phyloP scores from a whole-genome alignment of 2,888 invertebrate genomes.

The Bembecia ichneumoniformis region DNA sequence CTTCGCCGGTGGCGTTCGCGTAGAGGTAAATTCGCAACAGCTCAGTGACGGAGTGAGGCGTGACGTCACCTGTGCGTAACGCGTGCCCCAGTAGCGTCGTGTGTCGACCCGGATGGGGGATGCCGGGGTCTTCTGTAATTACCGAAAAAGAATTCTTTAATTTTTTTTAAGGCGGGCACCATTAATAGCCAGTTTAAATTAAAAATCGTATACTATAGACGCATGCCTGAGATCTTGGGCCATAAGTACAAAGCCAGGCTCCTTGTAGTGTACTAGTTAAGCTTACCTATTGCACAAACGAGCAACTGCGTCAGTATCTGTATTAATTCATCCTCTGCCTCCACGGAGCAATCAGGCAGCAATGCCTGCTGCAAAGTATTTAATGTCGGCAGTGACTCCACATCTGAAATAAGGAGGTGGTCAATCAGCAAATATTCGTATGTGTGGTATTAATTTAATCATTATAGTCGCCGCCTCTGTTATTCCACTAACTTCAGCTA shows the following conservation, averaged over 20 bases:
- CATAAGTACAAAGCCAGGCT: too few relatives aligned
- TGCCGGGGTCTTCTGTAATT: constrained; percentile 86
- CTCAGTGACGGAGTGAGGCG: constrained; percentile 92
- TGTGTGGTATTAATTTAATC: too few relatives aligned
- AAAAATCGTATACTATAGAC: too few relatives aligned
- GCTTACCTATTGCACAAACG: constrained; percentile 83
- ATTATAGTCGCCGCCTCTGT: too few relatives aligned
- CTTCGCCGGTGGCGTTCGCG: constrained; percentile 89
- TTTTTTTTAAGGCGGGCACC: too few relatives aligned
- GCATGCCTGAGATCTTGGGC: too few relatives aligned
- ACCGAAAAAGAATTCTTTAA: too few relatives aligned
- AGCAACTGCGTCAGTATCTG: constrained; percentile 91
- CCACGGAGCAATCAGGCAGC: constrained; percentile 83
- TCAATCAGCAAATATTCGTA: neutral
- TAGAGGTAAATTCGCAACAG: constrained; percentile 92
- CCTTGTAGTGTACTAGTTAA: neutral
- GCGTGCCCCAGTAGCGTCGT: constrained; percentile 93
- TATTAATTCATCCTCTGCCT: constrained; percentile 87
- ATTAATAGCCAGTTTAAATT: too few relatives aligned
- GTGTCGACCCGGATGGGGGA: constrained; percentile 90
- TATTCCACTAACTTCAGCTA: too few relatives aligned
- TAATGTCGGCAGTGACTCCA: constrained; percentile 88
- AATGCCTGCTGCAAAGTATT: constrained; percentile 90
- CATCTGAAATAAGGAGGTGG: constrained; percentile 66
- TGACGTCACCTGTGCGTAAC: constrained; percentile 91